Percentiles rank a stretch among this genome's conserved stretches.
phyloP scores from a whole-genome alignment of 1,140 invertebrate genomes.

The Drosophila takahashii region DNA sequence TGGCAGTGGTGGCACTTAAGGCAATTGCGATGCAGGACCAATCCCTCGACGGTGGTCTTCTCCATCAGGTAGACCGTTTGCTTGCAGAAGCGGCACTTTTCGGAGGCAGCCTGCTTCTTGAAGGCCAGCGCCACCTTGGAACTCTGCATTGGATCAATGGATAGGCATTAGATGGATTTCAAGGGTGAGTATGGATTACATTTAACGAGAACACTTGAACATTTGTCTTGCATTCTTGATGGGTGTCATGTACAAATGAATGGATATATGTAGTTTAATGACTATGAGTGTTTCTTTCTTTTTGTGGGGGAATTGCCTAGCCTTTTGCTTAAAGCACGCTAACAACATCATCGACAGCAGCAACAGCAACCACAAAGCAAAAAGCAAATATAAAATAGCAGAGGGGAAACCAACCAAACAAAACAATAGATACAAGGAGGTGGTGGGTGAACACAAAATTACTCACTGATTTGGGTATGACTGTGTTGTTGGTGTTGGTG shows the following conservation, averaged over 20 bases:
- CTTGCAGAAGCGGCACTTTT: conserved; percentile 94
- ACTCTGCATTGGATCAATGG: conserved; percentile 82
- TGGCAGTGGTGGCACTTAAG: conserved; percentile 88
- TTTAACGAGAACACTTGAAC: conserved; percentile 11
- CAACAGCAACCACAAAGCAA: conserved; percentile 31
- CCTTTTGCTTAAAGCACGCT: conserved; percentile 41
- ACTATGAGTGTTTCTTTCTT: conserved; percentile 4
- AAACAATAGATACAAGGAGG: conserved; percentile 15
- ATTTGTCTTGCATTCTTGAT: conserved; percentile 36
- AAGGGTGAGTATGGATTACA: conserved; percentile 2
- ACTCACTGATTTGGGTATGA: conserved; percentile 88
- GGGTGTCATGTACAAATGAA: conserved; percentile 34
- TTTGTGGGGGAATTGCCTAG: conserved; percentile 28
- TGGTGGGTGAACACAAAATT: conserved; percentile 57
- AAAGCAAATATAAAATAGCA: conserved; percentile 15
- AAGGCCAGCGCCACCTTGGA: conserved; percentile 87
- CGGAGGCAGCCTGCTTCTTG: conserved; percentile 88
- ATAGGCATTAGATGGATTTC: neutral
- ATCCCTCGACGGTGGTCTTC: conserved; percentile 92
- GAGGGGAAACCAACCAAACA: conserved; percentile 28
- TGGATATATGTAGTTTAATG: conserved; percentile 21
- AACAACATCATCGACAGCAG: conserved; percentile 25
- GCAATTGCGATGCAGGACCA: conserved; percentile 94
- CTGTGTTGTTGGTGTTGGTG: conserved; percentile 62
- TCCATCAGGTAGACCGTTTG: conserved; percentile 96